Evolutionary conservation across 2,888 invertebrate genomes (phyloP), one percentile per base, ranked within the genome.

Genomic region (Ectropis crepuscularia): DNA sequence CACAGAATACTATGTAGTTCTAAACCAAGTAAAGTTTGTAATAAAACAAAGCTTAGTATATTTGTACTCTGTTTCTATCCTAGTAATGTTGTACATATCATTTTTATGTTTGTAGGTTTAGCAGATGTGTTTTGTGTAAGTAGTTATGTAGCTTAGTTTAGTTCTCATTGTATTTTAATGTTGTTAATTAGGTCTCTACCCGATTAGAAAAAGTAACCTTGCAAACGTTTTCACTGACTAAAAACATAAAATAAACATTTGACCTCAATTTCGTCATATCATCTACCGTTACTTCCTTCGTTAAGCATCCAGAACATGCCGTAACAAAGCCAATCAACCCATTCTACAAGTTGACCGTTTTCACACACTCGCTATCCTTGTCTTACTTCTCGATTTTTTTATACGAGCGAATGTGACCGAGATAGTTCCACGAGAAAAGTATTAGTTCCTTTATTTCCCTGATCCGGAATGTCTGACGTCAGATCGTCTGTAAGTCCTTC

Each of bases 401-500:
- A 50, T 38, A 9, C 7, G 38, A 11, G 12, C 5, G 8, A 28
- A 28, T 2, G 10, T 6, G 16, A 16, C 10, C 6, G 39, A 50
- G 49, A 16, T 41, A 11, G n/a, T 28, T 6, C 41, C 51, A 0
- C 28, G 41, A 42, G 51, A 41, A 28, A 10, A 41, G n/a, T 28
- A 51, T 12, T 55, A 48, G 55, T 55, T 55, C 55, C 53, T 45
- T 7, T 45, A 38, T 46, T 55, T 45, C 54, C 46, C 38, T 46
- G 54, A 12, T 39, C 46, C 46, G 46, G 42, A 43, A 53, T 43
- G 43, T 46, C 55, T 28, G n/a, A 38, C 47, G 54, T 74, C 73
- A 76, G 78, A 79, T 79, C 76, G 73, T 61, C 77, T 71, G 77
- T 76, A 75, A 79, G 77, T 70, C 70, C 73, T 74, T 74, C 77